phyloP scores from a whole-genome alignment of 2,888 invertebrate genomes.

The Arge pagana region DNA sequence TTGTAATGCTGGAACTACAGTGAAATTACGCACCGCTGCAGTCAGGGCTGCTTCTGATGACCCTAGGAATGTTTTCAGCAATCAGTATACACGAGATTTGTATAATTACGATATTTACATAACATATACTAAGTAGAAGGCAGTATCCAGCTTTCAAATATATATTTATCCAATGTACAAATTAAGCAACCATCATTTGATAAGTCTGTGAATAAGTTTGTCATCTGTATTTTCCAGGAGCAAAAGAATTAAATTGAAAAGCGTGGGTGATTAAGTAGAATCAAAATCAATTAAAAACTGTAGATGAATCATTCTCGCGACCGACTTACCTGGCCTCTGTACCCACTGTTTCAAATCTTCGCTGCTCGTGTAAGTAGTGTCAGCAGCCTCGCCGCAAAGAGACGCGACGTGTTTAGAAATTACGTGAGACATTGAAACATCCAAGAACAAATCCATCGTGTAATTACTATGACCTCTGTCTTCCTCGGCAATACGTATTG shows the following conservation, averaged over 20 bases:
- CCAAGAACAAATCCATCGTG: slow-evolving; percentile 82
- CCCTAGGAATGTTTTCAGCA: slow-evolving; percentile 59
- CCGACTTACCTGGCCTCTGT: slow-evolving; percentile 69
- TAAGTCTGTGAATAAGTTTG: too few species aligned
- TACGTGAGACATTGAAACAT: slow-evolving; percentile 68
- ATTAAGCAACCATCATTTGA: too few species aligned
- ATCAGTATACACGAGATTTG: too few species aligned
- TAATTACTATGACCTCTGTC: slow-evolving; percentile 83
- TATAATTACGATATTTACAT: too few species aligned
- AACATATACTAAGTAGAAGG: too few species aligned
- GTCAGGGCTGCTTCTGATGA: slow-evolving; percentile 74
- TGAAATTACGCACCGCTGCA: slow-evolving; percentile 74
- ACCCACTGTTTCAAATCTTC: slow-evolving; percentile 82
- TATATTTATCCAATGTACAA: too few species aligned
- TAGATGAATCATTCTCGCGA: too few species aligned
- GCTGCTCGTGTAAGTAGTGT: slow-evolving; percentile 77
- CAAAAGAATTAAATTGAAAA: not conserved
- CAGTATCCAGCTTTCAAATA: too few species aligned
- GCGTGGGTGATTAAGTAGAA: not conserved
- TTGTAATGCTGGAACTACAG: slow-evolving; percentile 61
- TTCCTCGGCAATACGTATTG: slow-evolving; percentile 87
- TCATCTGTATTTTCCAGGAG: too few species aligned
- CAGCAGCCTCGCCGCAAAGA: slow-evolving; percentile 78
- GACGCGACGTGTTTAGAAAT: slow-evolving; percentile 76
- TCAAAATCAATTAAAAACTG: too few species aligned